These are phyloP conservation scores for Nemurella pictetii DNA, from an alignment of 2,888 invertebrate species.

Conservation along the genomic window DNA sequence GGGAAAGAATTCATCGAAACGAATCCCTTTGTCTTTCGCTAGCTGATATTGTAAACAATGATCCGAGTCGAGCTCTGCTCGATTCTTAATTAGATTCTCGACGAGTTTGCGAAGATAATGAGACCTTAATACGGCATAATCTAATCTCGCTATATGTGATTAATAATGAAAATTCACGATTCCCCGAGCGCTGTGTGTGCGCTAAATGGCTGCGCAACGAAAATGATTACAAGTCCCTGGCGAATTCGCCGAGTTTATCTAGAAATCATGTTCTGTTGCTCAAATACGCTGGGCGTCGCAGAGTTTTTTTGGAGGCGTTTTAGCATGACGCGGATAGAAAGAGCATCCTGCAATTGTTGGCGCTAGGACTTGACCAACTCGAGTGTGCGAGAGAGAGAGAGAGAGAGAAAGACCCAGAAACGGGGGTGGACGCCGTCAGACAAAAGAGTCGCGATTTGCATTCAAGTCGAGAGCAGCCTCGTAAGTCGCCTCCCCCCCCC, in stretches of 20 bases:
- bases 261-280: too few species aligned
- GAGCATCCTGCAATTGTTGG: too few species aligned
- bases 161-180: conserved; percentile 3
- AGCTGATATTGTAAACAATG: background rate
- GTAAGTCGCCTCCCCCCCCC: background rate
- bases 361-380: too few species aligned
- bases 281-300: too few species aligned
- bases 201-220: background rate
- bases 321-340: too few species aligned
- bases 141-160: conserved; percentile 20
- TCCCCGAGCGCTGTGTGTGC: background rate
- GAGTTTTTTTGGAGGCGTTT: too few species aligned
- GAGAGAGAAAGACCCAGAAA: background rate
- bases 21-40: background rate
- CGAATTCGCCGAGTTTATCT: too few species aligned
- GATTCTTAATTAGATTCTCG: conserved; percentile 19
- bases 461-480: background rate
- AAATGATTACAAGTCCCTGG: too few species aligned
- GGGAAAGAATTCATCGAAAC: background rate
- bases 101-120: conserved; percentile 19
- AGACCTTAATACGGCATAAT: conserved; percentile 19
- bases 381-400: too few species aligned
- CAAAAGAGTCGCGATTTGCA: background rate
- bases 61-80: background rate
- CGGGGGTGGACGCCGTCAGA: background rate